Evolutionary conservation across 2,797 vertebrate species (phyloP), one percentile per base, ranked within the genome.

Genomic region (Mormyrus hasselquistii): DNA sequence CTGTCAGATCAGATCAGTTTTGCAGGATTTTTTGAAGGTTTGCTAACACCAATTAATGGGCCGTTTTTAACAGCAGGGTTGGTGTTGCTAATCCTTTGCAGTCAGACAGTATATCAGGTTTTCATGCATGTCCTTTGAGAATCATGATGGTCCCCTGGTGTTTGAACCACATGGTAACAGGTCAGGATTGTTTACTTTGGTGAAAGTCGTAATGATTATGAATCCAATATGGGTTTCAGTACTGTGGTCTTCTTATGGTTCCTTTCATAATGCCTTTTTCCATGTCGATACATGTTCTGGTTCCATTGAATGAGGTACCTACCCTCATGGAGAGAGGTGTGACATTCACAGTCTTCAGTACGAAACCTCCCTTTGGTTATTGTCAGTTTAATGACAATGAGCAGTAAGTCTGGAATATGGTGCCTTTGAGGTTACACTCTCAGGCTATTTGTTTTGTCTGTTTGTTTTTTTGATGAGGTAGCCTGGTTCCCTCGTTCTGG

Each of bases 401-500:
- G 29, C 1, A 14, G 29, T 73, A 14, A 2, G 65, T 73, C 29
- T 73, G 12, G 65, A 38, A 73, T 73, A 34, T 73, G 38, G 38
- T 2, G 2, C 38, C 14, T 14, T 29, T 85, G 83, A 10, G 83
- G 49, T 85, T 25, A 50, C 79, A 41, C 44, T 86, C 25, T 38
- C 25, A 41, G 9, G 3, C 29, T 12, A 4, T 88, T 44, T 88
- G 9, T 84, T 79, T 34, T 12, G 10, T 69, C 4, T 69, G 62
- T 86, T 59, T 22, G 0, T 6, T 25, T 5, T 38, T 73, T 73
- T 34, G 65, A 14, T 41, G 69, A 38, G 34, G 69, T 89, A 98
- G 97, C 94, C 94, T 16, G 96, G 96, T 86, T 94, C 92, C 84
- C 91, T 95, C 92, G 96, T 99, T 88, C 93, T 99, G 59, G 98